Percentiles rank a stretch among this genome's conserved stretches.
Conservation (phyloP, 2,113 vertebrate genomes). For the Grammomys dolichurus region DNA sequence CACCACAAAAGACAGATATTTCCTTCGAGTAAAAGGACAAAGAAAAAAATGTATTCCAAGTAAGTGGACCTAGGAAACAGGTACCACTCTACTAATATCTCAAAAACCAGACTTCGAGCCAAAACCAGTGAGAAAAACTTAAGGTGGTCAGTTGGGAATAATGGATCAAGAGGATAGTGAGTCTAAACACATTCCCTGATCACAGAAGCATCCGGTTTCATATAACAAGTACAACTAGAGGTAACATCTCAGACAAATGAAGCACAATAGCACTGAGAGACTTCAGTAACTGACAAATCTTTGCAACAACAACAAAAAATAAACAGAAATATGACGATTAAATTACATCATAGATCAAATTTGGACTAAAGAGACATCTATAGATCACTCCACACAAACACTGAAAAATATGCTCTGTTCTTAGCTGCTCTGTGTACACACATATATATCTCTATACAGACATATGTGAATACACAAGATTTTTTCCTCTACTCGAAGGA, state of each 20-base stretch:
- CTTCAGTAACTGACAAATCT: background rate
- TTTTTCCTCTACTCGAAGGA: background rate
- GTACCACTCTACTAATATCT: too few species aligned
- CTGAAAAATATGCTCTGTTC: background rate
- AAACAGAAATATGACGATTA: background rate
- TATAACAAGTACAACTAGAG: background rate
- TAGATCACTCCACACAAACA: background rate
- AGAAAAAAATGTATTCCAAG: background rate
- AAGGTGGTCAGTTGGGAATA: background rate
- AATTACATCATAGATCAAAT: background rate
- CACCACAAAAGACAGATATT: background rate
- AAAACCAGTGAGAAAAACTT: background rate
- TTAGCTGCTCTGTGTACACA: background rate
- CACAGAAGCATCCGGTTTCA: background rate
- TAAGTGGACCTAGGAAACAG: background rate
- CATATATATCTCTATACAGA: background rate
- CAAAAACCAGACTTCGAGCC: background rate
- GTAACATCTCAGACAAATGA: background rate
- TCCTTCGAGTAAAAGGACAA: background rate
- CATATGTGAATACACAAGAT: background rate
- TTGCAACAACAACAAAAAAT: background rate
- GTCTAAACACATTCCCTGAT: background rate
- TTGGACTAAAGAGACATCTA: background rate
- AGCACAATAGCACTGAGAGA: background rate
- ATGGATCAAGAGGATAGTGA: background rate